These are phyloP conservation scores for Papilio demoleus DNA, from an alignment of 2,888 invertebrate genomes.

Conservation along the genomic window DNA sequence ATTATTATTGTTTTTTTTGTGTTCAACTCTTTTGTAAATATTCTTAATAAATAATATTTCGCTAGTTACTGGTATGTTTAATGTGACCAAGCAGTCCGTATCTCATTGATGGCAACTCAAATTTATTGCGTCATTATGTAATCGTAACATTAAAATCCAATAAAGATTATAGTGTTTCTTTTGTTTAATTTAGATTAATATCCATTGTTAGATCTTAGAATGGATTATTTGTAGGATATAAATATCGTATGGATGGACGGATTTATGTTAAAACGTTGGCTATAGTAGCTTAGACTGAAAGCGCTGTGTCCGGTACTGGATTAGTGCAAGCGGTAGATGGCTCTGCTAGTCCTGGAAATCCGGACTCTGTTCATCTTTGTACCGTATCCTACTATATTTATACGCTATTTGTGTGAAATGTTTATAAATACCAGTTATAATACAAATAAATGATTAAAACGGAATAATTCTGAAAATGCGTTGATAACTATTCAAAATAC, in stretches of 20 bases:
- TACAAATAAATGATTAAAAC: no score
- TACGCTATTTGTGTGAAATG: background rate
- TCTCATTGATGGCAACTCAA: no score
- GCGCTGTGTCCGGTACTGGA: constrained; percentile 5
- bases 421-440: background rate
- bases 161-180: background rate
- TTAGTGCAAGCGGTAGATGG: constrained; percentile 7
- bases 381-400: constrained; percentile 5
- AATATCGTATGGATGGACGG: constrained; percentile 16
- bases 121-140: no score
- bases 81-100: no score
- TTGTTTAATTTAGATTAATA: background rate
- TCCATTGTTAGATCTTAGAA: background rate
- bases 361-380: background rate
- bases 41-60: no score
- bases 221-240: background rate
- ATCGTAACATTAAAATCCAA: no score
- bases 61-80: no score
- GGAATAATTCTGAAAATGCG: no score
- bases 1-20: background rate
- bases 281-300: constrained; percentile 13
- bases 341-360: background rate
- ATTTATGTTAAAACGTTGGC: background rate
- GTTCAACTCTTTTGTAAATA: no score
- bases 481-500: no score